Base-by-base conservation (phyloP, 53 echinoderm and acorn worm genomes). In the Arbacia lixula region DNA sequence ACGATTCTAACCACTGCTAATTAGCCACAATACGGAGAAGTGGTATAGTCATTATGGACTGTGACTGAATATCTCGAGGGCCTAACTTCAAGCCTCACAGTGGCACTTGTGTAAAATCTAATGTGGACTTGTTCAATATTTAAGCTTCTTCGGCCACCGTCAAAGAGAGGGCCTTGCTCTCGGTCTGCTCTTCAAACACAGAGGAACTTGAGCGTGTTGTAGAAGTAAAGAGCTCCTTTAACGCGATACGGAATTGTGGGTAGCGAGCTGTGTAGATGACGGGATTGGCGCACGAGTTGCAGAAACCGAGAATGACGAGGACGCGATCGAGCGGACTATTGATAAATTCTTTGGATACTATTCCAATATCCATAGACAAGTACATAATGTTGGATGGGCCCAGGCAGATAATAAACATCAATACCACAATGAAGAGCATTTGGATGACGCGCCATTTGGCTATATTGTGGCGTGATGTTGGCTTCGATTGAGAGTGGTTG, bases 371-470 rank as follows among this genome's bases (percentile, higher is more conserved):
- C 21, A 74, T 52, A 28, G 74, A 51, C 11, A 74, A 34, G 35
- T 46, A 74, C 2, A 53, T 53, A 20, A 74, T 6, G 21, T 74
- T 51, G 16, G 50, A 51, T 4, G 54, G 74, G 12, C 46, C 74
- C 74, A 51, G 53, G 22, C 74, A 74, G 31, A 52, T n/a, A 16
- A 74, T 74, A 53, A 46, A 74, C 29, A 74, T 53, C 28, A 31
- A 17, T 1, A 74, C 54, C 8, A 74, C 74, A 20, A 74, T 54
- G 52, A 74, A 49, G 27, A 74, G 74, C 28, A 74, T 42, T 53
- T 20, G 50, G 17, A 74, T 30, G 8, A 74, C 74, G 20, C 74
- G 55, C 54, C 53, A 52, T 35, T 74, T 74, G n/a, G 74, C 74
- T n/a, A 14, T 30, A 11, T 52, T 51, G n/a, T 52, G 26, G 54